Percentiles rank a stretch among this genome's conserved stretches.
Evolutionary conservation across 2,797 vertebrate species (phyloP).

Genomic region (Fundulus diaphanus): DNA sequence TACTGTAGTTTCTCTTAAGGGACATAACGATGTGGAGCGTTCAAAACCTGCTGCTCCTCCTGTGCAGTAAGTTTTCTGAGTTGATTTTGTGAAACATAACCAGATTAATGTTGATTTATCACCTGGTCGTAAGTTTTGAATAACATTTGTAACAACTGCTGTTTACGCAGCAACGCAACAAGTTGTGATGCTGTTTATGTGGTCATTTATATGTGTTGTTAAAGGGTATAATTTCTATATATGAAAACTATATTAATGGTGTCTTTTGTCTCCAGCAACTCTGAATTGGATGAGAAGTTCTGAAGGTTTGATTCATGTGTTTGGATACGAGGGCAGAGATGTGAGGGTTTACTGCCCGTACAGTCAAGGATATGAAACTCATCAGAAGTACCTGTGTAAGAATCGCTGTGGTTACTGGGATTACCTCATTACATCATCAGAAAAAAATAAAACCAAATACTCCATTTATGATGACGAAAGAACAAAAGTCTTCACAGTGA

Average conservation of each 20-base stretch:
- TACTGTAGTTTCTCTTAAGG: background rate
- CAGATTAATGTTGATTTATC: no score
- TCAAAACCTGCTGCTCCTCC: background rate
- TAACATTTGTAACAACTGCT: no score
- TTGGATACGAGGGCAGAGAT: constrained; percentile 34
- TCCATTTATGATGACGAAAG: constrained; percentile 33
- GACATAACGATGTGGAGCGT: constrained; percentile 9
- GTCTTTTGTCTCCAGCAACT: constrained; percentile 15
- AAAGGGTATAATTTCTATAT: no score
- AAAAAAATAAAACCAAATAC: constrained; percentile 18
- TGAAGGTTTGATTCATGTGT: constrained; percentile 3
- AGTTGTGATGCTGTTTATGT: background rate
- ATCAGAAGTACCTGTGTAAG: constrained; percentile 68
- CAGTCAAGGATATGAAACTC: background rate
- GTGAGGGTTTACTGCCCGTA: constrained; percentile 39
- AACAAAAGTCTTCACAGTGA: constrained; percentile 3
- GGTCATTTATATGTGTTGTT: no score
- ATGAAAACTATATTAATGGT: background rate
- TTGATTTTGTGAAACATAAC: background rate
- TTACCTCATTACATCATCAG: constrained; percentile 31
- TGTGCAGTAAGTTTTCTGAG: constrained; percentile 46
- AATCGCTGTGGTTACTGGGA: background rate
- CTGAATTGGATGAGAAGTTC: constrained; percentile 3
- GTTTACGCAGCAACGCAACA: no score
- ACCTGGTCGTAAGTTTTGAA: no score